Evolutionary conservation across 2,113 vertebrate genomes (phyloP).

Genomic region (Sialia sialis): DNA sequence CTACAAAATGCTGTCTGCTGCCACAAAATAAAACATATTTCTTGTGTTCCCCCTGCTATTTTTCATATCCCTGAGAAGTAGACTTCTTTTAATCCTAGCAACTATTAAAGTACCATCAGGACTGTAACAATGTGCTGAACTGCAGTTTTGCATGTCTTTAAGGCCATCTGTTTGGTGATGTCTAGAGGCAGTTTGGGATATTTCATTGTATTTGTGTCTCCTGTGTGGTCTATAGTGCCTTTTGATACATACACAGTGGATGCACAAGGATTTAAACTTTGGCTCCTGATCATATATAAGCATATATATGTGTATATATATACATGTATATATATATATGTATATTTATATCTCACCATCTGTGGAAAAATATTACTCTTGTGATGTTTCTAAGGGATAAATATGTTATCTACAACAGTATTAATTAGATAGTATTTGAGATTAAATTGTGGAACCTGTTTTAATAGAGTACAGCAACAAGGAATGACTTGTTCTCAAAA

Average conservation of each 20-base stretch:
- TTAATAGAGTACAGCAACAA: slow-evolving; percentile 72
- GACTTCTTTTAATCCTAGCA: background rate
- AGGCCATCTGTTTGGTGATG: background rate
- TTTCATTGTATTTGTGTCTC: background rate
- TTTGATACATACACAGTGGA: background rate
- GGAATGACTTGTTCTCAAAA: slow-evolving; percentile 83
- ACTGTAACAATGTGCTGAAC: background rate
- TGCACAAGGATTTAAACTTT: background rate
- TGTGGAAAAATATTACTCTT: background rate
- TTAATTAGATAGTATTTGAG: slow-evolving; percentile 17
- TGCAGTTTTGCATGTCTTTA: background rate
- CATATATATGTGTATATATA: too few species aligned
- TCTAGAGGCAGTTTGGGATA: background rate
- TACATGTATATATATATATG: too few species aligned
- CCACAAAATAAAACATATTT: background rate
- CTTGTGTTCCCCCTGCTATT: background rate
- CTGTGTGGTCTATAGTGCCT: background rate
- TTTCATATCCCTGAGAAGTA: background rate
- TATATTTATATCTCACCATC: too few species aligned
- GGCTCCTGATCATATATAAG: background rate
- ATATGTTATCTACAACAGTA: background rate
- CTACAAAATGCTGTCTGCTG: background rate
- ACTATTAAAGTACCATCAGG: background rate
- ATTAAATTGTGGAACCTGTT: slow-evolving; percentile 25
- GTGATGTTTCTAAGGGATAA: background rate